A percentile compares a stretch with the other conserved stretches of the same genome.
Conservation (phyloP, 2,113 vertebrate species). For the Harpagus bidentatus region DNA sequence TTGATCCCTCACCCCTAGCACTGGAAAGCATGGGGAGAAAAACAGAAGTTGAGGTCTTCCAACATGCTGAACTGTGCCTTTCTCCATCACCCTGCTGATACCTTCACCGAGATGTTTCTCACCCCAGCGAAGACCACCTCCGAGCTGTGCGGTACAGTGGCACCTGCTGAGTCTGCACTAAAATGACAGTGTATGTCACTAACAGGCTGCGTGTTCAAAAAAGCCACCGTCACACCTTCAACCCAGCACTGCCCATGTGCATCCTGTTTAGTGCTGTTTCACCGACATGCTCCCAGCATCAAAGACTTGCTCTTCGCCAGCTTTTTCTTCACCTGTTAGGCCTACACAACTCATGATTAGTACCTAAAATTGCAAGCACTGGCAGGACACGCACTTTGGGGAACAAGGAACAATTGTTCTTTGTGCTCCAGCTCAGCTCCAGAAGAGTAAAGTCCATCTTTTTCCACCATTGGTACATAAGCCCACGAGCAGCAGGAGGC, state of each 20-base stretch:
- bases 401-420: background rate
- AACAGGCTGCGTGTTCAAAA: fast-evolving
- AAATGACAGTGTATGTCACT: fast-evolving
- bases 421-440: background rate
- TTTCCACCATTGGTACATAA: background rate
- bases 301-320: background rate
- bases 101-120: background rate
- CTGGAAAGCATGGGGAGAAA: background rate
- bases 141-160: fast-evolving
- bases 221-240: background rate
- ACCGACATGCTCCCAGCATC: fast-evolving
- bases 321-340: background rate
- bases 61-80: background rate
- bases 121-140: no score
- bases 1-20: background rate
- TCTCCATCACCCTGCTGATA: background rate
- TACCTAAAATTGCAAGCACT: fast-evolving
- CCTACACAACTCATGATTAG: fast-evolving
- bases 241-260: fast-evolving
- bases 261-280: fast-evolving
- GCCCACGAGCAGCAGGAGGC: background rate
- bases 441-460: constrained; percentile 9
- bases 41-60: background rate
- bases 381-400: background rate
- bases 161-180: background rate